Evolutionary conservation across 2,113 vertebrate species (phyloP), one percentile per base, ranked within the genome.

Genomic region (Eublepharis macularius): DNA sequence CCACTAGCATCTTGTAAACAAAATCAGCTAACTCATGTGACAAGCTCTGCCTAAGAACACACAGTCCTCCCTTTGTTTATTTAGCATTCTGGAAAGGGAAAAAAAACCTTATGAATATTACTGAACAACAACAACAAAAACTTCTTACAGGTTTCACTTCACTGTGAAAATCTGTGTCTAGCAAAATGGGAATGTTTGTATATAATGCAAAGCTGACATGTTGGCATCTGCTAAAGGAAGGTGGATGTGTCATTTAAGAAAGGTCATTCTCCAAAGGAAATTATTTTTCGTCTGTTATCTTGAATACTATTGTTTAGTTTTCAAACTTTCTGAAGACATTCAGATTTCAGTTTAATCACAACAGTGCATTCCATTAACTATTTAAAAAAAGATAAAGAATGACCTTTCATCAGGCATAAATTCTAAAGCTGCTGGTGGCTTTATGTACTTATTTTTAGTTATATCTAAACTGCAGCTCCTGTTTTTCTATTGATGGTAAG

Each of bases 401-500:
- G 92, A 95, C 90, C 90, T 96, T 95, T 96, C 90, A 91, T 88
- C 87, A 87, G 78, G 80, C 69, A 92, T 94, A 93, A 93, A 76
- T 86, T 90, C 86, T n/a, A 82, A 74, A 17, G 88, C 39, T 86
- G 88, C 80, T 90, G 79, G 86, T 69, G 80, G 87, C 77, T 92
- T 93, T 85, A 85, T 77, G 76, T 92, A 89, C 92, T 91, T 95
- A 68, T 92, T 92, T 94, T 91, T 78, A 94, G 90, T 90, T 92
- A 86, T 81, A 86, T 85, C 66, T 73, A 84, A 95, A 93, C 79
- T 49, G 47, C 78, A 70, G 4, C 73, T 87, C 19, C 13, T 49
- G 1, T 89, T 93, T 83, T 86, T 60, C 79, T 76, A 78, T 89
- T 74, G 2, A 39, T 75, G 39, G 11, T 72, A 72, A 65, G 19